A percentile compares a stretch with the other conserved stretches of the same genome.
Conservation (phyloP, 2,888 invertebrate species). For the Lepidocyrtinus sp. region DNA sequence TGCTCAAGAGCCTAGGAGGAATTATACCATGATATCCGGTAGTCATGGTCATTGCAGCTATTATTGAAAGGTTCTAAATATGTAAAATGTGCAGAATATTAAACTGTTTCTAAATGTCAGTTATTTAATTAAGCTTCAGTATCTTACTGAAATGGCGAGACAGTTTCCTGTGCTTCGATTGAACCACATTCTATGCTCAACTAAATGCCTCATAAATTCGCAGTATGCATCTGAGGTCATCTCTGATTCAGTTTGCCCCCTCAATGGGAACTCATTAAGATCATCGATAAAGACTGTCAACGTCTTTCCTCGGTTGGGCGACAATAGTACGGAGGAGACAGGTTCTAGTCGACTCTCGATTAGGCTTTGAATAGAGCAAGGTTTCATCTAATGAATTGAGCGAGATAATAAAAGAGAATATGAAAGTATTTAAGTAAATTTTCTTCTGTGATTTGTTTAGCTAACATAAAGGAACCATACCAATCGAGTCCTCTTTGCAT, state of each 20-base stretch:
- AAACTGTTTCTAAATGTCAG: not conserved
- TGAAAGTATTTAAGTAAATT: not conserved
- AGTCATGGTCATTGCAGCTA: not conserved
- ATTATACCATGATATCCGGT: not conserved
- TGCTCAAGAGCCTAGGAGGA: constrained; percentile 14
- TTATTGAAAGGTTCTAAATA: constrained; percentile 3
- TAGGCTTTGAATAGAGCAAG: constrained; percentile 22
- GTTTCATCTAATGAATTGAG: constrained; percentile 25
- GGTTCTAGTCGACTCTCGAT: constrained; percentile 23
- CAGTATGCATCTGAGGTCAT: not conserved
- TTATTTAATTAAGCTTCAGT: not conserved
- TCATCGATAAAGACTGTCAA: constrained; percentile 35
- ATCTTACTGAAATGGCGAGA: constrained; percentile 23
- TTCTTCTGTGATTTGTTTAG: not conserved
- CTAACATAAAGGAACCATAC: not conserved
- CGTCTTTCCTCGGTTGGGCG: constrained; percentile 25
- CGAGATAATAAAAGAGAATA: not conserved
- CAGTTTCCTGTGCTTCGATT: not conserved
- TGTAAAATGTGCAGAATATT: not conserved
- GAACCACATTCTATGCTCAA: constrained; percentile 37
- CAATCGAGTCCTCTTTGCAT: not conserved
- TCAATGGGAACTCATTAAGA: not conserved
- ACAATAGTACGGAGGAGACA: constrained; percentile 9
- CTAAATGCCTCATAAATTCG: constrained; percentile 25
- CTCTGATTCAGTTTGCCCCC: not conserved